Conservation (phyloP, 2,797 vertebrate genomes). For the Perodicticus potto region DNA sequence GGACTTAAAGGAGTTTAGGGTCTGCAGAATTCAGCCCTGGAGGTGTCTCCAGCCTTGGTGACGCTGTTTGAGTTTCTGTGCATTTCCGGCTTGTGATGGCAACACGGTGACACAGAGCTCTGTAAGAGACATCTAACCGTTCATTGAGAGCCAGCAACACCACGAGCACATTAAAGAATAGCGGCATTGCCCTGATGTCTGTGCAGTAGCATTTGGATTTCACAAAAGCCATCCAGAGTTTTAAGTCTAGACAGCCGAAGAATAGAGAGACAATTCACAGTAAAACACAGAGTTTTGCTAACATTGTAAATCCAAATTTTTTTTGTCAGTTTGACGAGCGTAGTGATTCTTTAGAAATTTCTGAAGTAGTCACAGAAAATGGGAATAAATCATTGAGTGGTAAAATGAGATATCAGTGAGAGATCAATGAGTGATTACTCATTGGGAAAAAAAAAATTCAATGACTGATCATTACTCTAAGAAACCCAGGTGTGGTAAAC, state of each 20-base stretch:
- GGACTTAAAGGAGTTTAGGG: not conserved
- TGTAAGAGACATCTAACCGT: not conserved
- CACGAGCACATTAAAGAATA: conserved; percentile 13
- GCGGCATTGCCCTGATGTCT: not conserved
- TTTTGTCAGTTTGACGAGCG: not conserved
- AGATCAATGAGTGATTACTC: not conserved
- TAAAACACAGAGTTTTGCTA: not conserved
- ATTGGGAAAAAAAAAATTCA: not conserved
- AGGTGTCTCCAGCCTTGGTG: not conserved
- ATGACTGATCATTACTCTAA: not conserved
- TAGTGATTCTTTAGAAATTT: conserved; percentile 11
- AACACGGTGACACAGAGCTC: not conserved
- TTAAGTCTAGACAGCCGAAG: not conserved
- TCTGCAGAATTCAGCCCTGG: not conserved
- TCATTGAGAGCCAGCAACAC: conserved; percentile 4
- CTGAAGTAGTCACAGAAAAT: not conserved
- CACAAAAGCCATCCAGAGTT: conserved; percentile 24
- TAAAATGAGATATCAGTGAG: not conserved
- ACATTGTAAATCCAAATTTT: not conserved
- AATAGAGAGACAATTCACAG: conserved; percentile 34
- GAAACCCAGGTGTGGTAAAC: not conserved
- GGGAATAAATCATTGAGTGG: not conserved
- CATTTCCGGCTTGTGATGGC: not conserved
- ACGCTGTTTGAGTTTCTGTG: not conserved
- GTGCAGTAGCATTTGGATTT: conserved; percentile 22